These are phyloP conservation scores for Neocrepidodera transversa DNA, from an alignment of 2,888 invertebrate species.

Conservation along the genomic window DNA sequence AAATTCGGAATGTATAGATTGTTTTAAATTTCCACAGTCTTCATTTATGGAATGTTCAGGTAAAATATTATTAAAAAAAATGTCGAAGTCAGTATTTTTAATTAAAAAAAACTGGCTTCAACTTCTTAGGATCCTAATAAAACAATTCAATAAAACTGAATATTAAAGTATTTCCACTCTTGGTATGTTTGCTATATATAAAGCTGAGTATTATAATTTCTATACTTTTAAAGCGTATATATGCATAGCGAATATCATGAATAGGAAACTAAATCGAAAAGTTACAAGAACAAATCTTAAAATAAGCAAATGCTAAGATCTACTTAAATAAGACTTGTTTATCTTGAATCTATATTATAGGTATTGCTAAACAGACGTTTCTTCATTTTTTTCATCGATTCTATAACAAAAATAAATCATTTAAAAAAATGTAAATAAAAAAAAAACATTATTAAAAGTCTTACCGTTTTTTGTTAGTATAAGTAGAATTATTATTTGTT, in stretches of 20 bases:
- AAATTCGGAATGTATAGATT: conserved; percentile 36
- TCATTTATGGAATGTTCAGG: conserved; percentile 27
- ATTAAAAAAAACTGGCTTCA: background rate
- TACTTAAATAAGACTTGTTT: too few species aligned
- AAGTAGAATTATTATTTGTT: conserved; percentile 22
- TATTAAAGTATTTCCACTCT: background rate
- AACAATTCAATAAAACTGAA: background rate
- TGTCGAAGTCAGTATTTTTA: too few species aligned
- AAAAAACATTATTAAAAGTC: background rate
- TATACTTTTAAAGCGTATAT: conserved; percentile 18
- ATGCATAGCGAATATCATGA: conserved; percentile 6
- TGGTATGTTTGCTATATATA: conserved; percentile 22
- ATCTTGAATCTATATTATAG: too few species aligned
- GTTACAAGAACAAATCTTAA: background rate
- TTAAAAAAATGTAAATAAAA: background rate
- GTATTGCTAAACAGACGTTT: conserved; percentile 52
- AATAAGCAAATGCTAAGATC: background rate
- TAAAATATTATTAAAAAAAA: too few species aligned
- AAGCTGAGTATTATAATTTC: conserved; percentile 25
- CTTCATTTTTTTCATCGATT: conserved; percentile 55
- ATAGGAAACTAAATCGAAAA: background rate
- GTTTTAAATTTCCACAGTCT: conserved; percentile 29
- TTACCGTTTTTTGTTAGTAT: conserved; percentile 2
- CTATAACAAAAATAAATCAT: conserved; percentile 45
- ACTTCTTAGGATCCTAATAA: background rate